Percentiles rank a stretch among this genome's conserved stretches.
Conservation (phyloP, 1,140 invertebrate species). For the Pogonognathellus flavescens region DNA sequence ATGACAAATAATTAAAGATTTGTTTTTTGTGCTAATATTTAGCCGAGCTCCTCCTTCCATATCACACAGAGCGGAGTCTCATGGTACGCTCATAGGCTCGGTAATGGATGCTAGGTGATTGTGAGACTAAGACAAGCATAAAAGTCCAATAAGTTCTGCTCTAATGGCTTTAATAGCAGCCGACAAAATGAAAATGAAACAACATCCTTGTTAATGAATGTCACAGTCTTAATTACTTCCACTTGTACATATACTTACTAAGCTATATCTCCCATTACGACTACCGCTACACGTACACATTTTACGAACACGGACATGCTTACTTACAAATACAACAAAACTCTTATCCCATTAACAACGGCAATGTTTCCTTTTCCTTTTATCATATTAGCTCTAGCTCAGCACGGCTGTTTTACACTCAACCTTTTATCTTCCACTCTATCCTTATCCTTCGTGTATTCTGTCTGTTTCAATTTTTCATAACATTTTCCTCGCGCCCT, state of each 20-base stretch:
- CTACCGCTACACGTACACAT: background rate
- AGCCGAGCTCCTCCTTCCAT: background rate
- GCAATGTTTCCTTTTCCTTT: background rate
- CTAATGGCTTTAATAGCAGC: constrained; percentile 60
- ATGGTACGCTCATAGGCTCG: background rate
- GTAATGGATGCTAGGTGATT: constrained; percentile 25
- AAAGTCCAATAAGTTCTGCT: constrained; percentile 56
- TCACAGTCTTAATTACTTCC: constrained; percentile 60
- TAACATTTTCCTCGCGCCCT: background rate
- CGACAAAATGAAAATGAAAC: constrained; percentile 58
- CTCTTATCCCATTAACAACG: background rate
- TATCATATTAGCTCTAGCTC: background rate
- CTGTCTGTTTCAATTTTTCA: constrained; percentile 4
- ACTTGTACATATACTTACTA: constrained; percentile 11
- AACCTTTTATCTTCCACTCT: background rate
- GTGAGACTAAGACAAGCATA: constrained; percentile 39
- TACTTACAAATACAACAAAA: background rate
- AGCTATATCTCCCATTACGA: background rate
- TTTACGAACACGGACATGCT: background rate
- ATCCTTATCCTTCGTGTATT: background rate
- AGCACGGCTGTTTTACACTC: background rate
- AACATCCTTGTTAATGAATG: constrained; percentile 60
- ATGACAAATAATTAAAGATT: too few relatives aligned
- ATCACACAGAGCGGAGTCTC: background rate
- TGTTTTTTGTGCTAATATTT: too few relatives aligned